Percentiles rank a stretch among this genome's conserved stretches.
phyloP scores from a whole-genome alignment of 2,888 invertebrate species.

The Lasiommata megera region DNA sequence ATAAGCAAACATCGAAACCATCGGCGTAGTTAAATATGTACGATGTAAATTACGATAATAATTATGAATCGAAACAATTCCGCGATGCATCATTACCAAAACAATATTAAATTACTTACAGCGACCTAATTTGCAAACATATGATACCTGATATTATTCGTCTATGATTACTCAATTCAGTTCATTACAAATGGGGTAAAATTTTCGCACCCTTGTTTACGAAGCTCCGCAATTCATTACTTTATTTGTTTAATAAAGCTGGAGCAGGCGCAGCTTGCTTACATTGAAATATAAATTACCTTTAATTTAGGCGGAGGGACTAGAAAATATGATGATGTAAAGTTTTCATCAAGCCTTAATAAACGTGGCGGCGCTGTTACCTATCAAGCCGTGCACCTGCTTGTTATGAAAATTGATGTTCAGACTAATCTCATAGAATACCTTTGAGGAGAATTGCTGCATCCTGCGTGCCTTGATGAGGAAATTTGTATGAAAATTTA shows the following conservation, averaged over 20 bases:
- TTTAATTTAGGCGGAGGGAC: slow-evolving; percentile 76
- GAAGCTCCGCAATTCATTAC: slow-evolving; percentile 70
- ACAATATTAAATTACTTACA: too few species aligned
- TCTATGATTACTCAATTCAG: background rate
- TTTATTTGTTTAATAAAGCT: slow-evolving; percentile 78
- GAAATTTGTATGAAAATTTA: slow-evolving; percentile 21
- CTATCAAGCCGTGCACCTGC: slow-evolving; percentile 41
- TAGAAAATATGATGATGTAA: slow-evolving; percentile 76
- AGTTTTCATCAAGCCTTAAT: slow-evolving; percentile 70
- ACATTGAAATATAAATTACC: slow-evolving; percentile 76
- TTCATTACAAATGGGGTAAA: slow-evolving; percentile 44
- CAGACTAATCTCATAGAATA: slow-evolving; percentile 32
- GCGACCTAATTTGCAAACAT: background rate
- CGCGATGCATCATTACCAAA: too few species aligned
- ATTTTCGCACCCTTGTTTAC: slow-evolving; percentile 66
- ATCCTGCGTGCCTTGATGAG: slow-evolving; percentile 28
- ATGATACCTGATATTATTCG: background rate
- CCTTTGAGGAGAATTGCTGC: slow-evolving; percentile 29
- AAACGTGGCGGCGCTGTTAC: slow-evolving; percentile 44
- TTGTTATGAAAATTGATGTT: slow-evolving; percentile 44
- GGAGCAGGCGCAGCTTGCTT: slow-evolving; percentile 61
- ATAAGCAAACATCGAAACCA: too few species aligned
- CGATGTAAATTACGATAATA: too few species aligned
- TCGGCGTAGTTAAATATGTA: too few species aligned
- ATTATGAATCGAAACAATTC: too few species aligned